Evolutionary conservation across 2,113 vertebrate genomes (phyloP), one percentile per base, ranked within the genome.

Genomic region (Salminus brasiliensis): DNA sequence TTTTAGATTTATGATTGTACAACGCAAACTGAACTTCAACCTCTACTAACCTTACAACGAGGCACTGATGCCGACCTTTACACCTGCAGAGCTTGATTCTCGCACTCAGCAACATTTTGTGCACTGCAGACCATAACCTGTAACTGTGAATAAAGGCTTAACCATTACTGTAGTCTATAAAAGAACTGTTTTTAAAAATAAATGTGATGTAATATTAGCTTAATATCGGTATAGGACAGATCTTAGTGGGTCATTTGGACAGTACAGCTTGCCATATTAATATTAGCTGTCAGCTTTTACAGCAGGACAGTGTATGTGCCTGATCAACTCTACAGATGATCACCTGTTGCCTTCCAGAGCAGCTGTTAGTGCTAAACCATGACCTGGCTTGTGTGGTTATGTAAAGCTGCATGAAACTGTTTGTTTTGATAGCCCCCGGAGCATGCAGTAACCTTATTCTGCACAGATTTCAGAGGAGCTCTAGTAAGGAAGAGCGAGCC

Each of bases 11-110:
- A 59, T n/a, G 13, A 45, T 34, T 55, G 13, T 41, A 65, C 32
- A 88, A 88, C n/a, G 16, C 12, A n/a, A 36, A 27, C 2, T 84
- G 84, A 79, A 79, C 90, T 89, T 90, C 84, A 90, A 86, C 87
- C 89, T 72, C 83, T 13, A 39, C 53, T 32, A 32, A 77, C 59
- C 34, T 85, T 84, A 88, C 89, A 91, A 78, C 89, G 57, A 36
- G 81, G 74, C 83, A 87, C 36, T 83, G 49, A 62, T 23, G n/a
- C 11, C 81, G 81, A 85, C 82, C 90, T 87, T 90, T 91, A 84
- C 82, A 76, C 88, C 75, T 18, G 45, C 59, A 67, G 60, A 66
- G 16, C 10, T 0, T 32, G 32, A 36, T 57, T 67, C 21, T 75
- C 62, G 36, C 7, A 32, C 71, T 74, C 53, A 69, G 36, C 67